phyloP scores from a whole-genome alignment of 1,140 invertebrate genomes.

The Oppia nitens region DNA sequence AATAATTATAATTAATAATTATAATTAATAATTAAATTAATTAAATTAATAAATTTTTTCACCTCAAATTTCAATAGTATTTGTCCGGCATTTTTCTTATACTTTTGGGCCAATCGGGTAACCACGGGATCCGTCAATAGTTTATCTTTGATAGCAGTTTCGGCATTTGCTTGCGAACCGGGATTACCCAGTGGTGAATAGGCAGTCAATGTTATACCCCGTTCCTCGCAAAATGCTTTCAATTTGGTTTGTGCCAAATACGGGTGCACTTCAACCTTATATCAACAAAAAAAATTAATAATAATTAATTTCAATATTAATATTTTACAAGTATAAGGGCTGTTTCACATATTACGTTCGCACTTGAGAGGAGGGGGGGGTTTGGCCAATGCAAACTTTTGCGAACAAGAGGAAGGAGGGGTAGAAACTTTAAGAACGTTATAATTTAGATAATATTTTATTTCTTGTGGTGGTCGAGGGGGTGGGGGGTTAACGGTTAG shows the following conservation, averaged over 20 bases:
- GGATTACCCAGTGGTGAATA: constrained; percentile 30
- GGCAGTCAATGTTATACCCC: constrained; percentile 27
- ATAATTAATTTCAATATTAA: background rate
- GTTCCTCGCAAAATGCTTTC: constrained; percentile 23
- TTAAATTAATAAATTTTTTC: too few species aligned
- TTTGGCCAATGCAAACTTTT: too few species aligned
- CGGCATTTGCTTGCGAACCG: constrained; percentile 20
- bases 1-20: too few species aligned
- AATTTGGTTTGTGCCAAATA: constrained; percentile 25
- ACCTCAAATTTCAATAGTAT: constrained; percentile 14
- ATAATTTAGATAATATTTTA: too few species aligned
- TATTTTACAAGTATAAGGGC: background rate
- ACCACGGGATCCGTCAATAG: constrained; percentile 8
- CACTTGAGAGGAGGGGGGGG: too few species aligned
- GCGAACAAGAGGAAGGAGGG: too few species aligned
- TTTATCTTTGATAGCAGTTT: background rate
- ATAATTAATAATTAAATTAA: too few species aligned
- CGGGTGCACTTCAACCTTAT: constrained; percentile 24
- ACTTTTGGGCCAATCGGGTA: constrained; percentile 7
- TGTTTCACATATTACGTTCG: too few species aligned
- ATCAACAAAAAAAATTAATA: background rate
- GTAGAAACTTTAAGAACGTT: too few species aligned
- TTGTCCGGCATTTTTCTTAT: constrained; percentile 9
- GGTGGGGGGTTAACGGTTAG: too few species aligned
- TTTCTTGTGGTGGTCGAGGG: too few species aligned